Conservation (phyloP, 2,113 vertebrate genomes). For the Limanda limanda region DNA sequence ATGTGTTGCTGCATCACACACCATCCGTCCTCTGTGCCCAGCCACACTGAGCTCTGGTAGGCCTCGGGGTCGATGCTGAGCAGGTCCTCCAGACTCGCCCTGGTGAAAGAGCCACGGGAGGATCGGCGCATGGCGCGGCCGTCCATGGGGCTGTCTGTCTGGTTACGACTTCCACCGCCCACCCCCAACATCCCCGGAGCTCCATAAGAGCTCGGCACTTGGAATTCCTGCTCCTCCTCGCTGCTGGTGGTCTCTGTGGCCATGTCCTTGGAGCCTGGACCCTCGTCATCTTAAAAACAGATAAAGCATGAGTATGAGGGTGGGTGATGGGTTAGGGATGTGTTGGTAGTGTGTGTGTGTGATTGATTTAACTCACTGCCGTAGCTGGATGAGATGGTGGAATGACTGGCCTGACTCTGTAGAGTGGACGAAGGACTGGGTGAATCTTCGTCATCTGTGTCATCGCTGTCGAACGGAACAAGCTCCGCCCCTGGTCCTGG, state of each 20-base stretch:
- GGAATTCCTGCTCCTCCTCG: slow-evolving; percentile 96
- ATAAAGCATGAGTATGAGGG: background rate
- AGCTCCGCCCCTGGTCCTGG: slow-evolving; percentile 83
- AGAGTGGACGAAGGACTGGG: slow-evolving; percentile 96
- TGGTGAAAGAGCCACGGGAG: slow-evolving; percentile 93
- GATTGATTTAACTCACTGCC: slow-evolving; percentile 87
- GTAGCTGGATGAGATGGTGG: slow-evolving; percentile 96
- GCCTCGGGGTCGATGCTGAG: slow-evolving; percentile 94
- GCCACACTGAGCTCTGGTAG: slow-evolving; percentile 98
- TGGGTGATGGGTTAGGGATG: no score
- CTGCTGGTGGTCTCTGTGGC: slow-evolving; percentile 94
- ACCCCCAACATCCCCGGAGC: slow-evolving; percentile 69
- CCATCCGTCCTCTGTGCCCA: slow-evolving; percentile 98
- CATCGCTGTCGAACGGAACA: slow-evolving; percentile 96
- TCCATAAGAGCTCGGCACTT: slow-evolving; percentile 81
- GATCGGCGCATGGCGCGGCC: slow-evolving; percentile 93
- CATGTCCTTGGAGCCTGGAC: slow-evolving; percentile 90
- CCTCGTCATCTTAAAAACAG: slow-evolving; percentile 88
- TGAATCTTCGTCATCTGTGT: slow-evolving; percentile 95
- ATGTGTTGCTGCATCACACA: slow-evolving; percentile 62
- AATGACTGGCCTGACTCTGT: slow-evolving; percentile 97
- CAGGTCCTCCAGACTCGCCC: slow-evolving; percentile 95
- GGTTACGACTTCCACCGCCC: slow-evolving; percentile 64
- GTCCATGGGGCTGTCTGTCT: slow-evolving; percentile 87
- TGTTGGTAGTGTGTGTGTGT: background rate